phyloP scores from a whole-genome alignment of 2,113 vertebrate genomes.

The Nycticorax nycticorax region DNA sequence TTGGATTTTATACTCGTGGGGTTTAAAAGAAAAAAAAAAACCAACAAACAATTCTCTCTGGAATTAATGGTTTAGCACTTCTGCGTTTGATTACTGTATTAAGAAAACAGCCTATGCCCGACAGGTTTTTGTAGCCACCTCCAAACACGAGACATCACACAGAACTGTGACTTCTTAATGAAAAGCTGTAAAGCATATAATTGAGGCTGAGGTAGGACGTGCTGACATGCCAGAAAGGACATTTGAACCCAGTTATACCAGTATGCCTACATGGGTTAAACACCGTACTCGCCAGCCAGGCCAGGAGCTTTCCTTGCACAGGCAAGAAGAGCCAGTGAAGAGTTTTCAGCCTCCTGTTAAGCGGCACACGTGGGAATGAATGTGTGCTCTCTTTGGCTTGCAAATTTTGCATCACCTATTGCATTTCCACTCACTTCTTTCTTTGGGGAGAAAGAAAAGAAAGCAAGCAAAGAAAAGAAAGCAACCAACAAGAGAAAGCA shows the following conservation, averaged over 20 bases:
- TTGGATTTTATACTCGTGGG: neutral
- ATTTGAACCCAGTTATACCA: slow-evolving; percentile 36
- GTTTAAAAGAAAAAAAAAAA: neutral
- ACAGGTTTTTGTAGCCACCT: slow-evolving; percentile 24
- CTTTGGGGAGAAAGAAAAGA: neutral
- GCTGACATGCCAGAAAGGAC: slow-evolving; percentile 50
- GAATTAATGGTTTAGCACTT: slow-evolving; percentile 19
- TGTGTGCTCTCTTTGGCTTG: neutral
- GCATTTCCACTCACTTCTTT: neutral
- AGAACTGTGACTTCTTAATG: slow-evolving; percentile 51
- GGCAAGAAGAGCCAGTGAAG: neutral
- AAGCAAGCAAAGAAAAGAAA: neutral
- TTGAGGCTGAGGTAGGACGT: slow-evolving; percentile 12
- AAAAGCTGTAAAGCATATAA: slow-evolving; percentile 32
- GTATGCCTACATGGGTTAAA: slow-evolving; percentile 1
- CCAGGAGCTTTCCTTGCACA: neutral
- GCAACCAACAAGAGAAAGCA: neutral
- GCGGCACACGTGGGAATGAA: fast-evolving
- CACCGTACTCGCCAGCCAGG: neutral
- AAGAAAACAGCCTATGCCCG: neutral
- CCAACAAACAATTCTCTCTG: neutral
- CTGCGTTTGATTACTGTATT: neutral
- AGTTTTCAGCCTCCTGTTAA: neutral
- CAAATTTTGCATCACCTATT: neutral
- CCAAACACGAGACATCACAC: slow-evolving; percentile 5